Evolutionary conservation across 2,113 vertebrate species (phyloP), one percentile per base, ranked within the genome.

Genomic region (Abramis brama): DNA sequence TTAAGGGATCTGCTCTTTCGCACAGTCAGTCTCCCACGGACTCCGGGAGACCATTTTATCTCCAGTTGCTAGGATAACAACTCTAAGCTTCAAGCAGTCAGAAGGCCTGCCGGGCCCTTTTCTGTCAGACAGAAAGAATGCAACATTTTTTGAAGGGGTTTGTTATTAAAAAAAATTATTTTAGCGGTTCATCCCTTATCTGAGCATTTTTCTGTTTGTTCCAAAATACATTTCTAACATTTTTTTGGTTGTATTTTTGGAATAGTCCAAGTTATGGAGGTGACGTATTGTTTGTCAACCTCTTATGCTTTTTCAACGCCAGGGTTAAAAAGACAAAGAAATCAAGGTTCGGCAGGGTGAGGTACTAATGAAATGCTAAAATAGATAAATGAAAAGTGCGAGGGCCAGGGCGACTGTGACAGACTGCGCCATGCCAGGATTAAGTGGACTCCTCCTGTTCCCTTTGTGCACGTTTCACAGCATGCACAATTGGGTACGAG

Each of bases 361-460:
- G 87, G 84, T 91, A 86, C 90, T 90, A 92, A 93, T 92, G 92
- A 93, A 94, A 93, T 30, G 68, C 68, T 90, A 88, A 90, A 90
- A 86, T 74, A 89, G 89, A 91, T 90, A 88, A 89, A 89, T 88
- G 85, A 73, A 64, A 87, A 79, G 87, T 75, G 82, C 59, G 70
- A 78, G 80, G 82, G 79, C 79, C 85, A 70, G 71, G 83, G 75
- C 88, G 73, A 89, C 90, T 91, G 88, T 77, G 86, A 92, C 89
- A 91, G 90, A 91, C 89, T 82, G 88, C 89, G 87, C 88, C 91
- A 91, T 71, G 79, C 86, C 79, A 68, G 91, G 89, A 92, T 93
- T 92, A 94, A 94, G 93, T 94, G 93, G 92, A 91, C 92, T 88
- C 92, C 92, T 89, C 92, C 92, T 91, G 91, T 92, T 91, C 91